phyloP scores from a whole-genome alignment of 2,888 invertebrate species.

The Ormyrus rosae region DNA sequence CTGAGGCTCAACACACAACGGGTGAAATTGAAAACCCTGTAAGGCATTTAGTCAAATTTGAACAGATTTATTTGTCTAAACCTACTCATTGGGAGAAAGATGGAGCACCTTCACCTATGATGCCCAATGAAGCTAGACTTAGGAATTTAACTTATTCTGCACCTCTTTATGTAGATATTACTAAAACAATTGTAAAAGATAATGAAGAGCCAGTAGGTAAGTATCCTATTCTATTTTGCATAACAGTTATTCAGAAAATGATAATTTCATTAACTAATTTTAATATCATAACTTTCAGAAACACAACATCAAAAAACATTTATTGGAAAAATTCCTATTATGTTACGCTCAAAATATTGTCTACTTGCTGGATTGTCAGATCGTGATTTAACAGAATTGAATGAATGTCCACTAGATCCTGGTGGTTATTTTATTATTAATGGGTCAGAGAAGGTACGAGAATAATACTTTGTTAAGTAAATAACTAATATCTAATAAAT shows the following conservation, averaged over 20 bases:
- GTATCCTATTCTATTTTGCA: not conserved
- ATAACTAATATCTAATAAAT: constrained; percentile 7
- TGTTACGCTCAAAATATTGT: constrained; percentile 98
- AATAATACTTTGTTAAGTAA: not conserved
- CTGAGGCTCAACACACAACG: constrained; percentile 97
- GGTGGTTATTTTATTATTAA: constrained; percentile 99
- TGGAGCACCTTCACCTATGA: constrained; percentile 99
- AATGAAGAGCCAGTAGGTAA: constrained; percentile 81
- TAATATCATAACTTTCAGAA: constrained; percentile 65
- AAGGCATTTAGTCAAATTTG: constrained; percentile 95
- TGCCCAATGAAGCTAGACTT: constrained; percentile 99
- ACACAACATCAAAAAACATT: constrained; percentile 83
- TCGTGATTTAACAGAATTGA: constrained; percentile 99
- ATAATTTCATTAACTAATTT: not conserved
- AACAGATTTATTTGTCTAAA: constrained; percentile 99
- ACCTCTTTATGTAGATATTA: constrained; percentile 98
- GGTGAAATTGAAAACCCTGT: constrained; percentile 94
- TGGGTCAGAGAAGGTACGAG: constrained; percentile 93
- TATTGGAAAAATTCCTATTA: constrained; percentile 95
- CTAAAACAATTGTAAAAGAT: constrained; percentile 95
- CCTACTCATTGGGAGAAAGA: constrained; percentile 99
- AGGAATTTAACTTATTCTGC: constrained; percentile 98
- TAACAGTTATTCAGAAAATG: not conserved
- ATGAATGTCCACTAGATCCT: constrained; percentile 99
- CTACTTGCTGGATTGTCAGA: constrained; percentile 95